phyloP scores from a whole-genome alignment of 1,140 invertebrate species.

The Aphelinus atriplicis region DNA sequence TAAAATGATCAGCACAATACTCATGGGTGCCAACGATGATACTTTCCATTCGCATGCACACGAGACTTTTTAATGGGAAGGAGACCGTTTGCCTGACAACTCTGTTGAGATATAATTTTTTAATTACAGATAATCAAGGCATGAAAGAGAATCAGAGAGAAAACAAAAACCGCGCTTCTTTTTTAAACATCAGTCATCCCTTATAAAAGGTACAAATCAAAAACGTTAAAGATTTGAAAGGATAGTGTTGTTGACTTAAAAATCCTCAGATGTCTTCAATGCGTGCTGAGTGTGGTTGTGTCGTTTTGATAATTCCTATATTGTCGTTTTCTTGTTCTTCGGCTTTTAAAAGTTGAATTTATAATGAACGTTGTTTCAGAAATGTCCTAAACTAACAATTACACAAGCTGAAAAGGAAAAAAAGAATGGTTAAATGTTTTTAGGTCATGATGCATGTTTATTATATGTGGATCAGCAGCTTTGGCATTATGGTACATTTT shows the following conservation, averaged over 20 bases:
- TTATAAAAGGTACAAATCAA: slow-evolving; percentile 62
- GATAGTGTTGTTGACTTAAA: slow-evolving; percentile 68
- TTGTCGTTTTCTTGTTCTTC: slow-evolving; percentile 63
- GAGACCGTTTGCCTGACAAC: slow-evolving; percentile 43
- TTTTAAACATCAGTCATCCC: slow-evolving; percentile 59
- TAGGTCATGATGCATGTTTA: too few relatives aligned
- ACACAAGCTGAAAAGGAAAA: slow-evolving; percentile 79
- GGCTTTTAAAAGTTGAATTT: slow-evolving; percentile 71
- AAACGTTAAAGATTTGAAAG: slow-evolving; percentile 61
- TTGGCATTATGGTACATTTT: not conserved
- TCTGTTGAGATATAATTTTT: slow-evolving; percentile 51
- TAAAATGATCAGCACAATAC: slow-evolving; percentile 57
- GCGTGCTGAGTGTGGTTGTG: slow-evolving; percentile 85
- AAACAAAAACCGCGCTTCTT: slow-evolving; percentile 45
- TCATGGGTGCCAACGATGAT: slow-evolving; percentile 48
- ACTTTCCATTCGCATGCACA: slow-evolving; percentile 52
- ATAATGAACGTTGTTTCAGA: slow-evolving; percentile 65
- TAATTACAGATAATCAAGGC: slow-evolving; percentile 53
- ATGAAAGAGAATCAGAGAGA: slow-evolving; percentile 35
- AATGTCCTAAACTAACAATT: slow-evolving; percentile 79
- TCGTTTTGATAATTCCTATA: slow-evolving; percentile 67
- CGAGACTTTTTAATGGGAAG: slow-evolving; percentile 41
- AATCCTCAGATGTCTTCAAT: slow-evolving; percentile 92
- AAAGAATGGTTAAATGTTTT: not conserved
- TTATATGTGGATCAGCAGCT: slow-evolving; percentile 1